Evolutionary conservation across 2,797 vertebrate species (phyloP).

Genomic region (Danio tinwini): DNA sequence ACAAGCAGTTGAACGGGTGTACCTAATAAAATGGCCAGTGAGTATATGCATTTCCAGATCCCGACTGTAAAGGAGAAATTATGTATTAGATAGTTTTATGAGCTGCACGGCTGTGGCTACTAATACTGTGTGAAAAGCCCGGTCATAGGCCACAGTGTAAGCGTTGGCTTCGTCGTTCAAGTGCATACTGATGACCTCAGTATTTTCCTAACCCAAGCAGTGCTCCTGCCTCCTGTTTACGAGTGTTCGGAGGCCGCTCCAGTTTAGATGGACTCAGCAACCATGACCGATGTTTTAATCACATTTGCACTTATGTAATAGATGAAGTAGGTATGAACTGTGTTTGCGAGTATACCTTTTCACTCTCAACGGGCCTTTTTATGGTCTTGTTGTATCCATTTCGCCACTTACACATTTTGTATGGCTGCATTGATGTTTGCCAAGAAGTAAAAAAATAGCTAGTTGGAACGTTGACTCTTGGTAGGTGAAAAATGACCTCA

Average conservation of each 20-base stretch:
- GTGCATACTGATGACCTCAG: slow-evolving; percentile 62
- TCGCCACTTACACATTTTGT: slow-evolving; percentile 52
- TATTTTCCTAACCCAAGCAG: slow-evolving; percentile 57
- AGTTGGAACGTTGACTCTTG: slow-evolving; percentile 32
- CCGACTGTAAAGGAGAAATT: slow-evolving; percentile 2
- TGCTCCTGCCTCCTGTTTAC: slow-evolving; percentile 54
- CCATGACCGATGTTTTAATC: slow-evolving; percentile 56
- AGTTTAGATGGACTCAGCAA: slow-evolving; percentile 48
- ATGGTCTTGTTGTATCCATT: slow-evolving; percentile 58
- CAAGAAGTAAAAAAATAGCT: slow-evolving; percentile 50
- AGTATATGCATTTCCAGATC: slow-evolving; percentile 22
- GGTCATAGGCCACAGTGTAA: slow-evolving; percentile 54
- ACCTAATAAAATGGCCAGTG: too few relatives aligned
- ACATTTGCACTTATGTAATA: slow-evolving; percentile 54
- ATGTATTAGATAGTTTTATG: slow-evolving; percentile 51
- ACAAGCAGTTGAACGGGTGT: too few relatives aligned
- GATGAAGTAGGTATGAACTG: slow-evolving; percentile 56
- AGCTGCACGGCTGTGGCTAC: slow-evolving; percentile 20
- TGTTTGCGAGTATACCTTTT: slow-evolving; percentile 58
- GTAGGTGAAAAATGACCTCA: slow-evolving; percentile 66
- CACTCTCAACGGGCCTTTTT: slow-evolving; percentile 52
- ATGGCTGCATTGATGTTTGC: slow-evolving; percentile 48
- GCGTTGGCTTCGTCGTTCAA: slow-evolving; percentile 45
- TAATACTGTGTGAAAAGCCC: slow-evolving; percentile 31
- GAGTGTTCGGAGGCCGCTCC: slow-evolving; percentile 48